Percentiles rank a stretch among this genome's conserved stretches.
phyloP scores from a whole-genome alignment of 2,888 invertebrate genomes.

The Amblyjoppa proteus region DNA sequence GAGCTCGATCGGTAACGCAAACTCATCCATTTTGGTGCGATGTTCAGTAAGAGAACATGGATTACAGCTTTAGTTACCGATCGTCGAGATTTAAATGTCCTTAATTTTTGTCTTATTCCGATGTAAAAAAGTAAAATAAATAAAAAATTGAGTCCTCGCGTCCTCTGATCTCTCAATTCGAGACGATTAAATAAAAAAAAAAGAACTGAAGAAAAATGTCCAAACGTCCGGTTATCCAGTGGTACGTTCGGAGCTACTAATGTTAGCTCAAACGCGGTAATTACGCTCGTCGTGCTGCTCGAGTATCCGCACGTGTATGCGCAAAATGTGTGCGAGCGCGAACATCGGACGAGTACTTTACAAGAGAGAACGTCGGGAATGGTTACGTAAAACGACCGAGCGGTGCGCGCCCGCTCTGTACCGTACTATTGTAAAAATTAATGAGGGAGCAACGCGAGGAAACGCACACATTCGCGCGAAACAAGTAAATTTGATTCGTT shows the following conservation, averaged over 20 bases:
- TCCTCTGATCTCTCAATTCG: conserved; percentile 15
- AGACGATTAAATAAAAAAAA: neutral
- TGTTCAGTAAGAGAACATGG: too few relatives aligned
- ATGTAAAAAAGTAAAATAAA: neutral
- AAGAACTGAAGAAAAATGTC: neutral
- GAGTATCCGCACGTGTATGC: neutral
- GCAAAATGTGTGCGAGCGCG: neutral
- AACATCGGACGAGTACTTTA: conserved; percentile 5
- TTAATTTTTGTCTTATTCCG: neutral
- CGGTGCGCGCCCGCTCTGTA: neutral
- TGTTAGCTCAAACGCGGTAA: neutral
- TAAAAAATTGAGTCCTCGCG: neutral
- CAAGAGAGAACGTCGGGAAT: conserved; percentile 26
- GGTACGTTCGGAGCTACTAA: conserved; percentile 1
- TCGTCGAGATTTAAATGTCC: neutral
- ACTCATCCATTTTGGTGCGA: too few relatives aligned
- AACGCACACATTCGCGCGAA: neutral
- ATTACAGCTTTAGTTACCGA: too few relatives aligned
- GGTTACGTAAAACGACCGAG: conserved; percentile 50
- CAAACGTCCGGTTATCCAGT: neutral
- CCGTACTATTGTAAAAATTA: neutral
- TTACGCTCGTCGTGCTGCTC: neutral
- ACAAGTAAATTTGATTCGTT: neutral
- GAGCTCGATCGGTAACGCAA: too few relatives aligned
- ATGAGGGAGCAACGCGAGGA: conserved; percentile 10